A percentile compares a stretch with the other conserved stretches of the same genome.
These are phyloP conservation scores for Calameuta filiformis DNA, from an alignment of 2,888 invertebrate genomes.

Conservation along the genomic window DNA sequence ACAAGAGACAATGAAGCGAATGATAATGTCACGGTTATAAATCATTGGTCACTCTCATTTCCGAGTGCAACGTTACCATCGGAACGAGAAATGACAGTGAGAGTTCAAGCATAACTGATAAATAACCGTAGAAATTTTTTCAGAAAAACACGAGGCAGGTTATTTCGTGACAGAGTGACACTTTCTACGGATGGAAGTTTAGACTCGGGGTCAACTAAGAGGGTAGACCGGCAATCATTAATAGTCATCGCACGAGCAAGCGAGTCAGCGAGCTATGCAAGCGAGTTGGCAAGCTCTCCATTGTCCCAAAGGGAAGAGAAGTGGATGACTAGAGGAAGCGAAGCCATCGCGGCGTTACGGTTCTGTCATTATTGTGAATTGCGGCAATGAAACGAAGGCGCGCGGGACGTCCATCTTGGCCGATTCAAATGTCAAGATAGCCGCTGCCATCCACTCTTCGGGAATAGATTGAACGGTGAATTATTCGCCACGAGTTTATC, in stretches of 20 bases:
- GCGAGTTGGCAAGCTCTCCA: constrained; percentile 5
- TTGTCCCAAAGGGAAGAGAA: constrained; percentile 22
- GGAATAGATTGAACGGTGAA: constrained; percentile 54
- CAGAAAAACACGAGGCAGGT: background rate
- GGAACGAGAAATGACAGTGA: background rate
- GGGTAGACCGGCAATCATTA: constrained; percentile 55
- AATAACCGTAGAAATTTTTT: background rate
- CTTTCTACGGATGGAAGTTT: constrained; percentile 39
- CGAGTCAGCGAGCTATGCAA: constrained; percentile 12
- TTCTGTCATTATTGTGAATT: constrained; percentile 49
- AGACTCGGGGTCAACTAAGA: constrained; percentile 46
- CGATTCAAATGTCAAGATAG: constrained; percentile 59
- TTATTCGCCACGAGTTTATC: constrained; percentile 41
- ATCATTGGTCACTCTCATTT: background rate
- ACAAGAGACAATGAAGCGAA: background rate
- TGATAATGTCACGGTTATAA: background rate
- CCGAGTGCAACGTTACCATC: background rate
- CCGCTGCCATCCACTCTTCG: constrained; percentile 36
- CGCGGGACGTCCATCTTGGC: constrained; percentile 31
- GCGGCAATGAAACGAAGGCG: constrained; percentile 34
- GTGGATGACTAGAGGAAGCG: constrained; percentile 9
- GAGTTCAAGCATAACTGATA: background rate
- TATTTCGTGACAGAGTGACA: constrained; percentile 44
- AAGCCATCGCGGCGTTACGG: constrained; percentile 34
- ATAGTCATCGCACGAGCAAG: constrained; percentile 52